A percentile compares a stretch with the other conserved stretches of the same genome.
phyloP scores from a whole-genome alignment of 1,140 invertebrate genomes.

The Battus philenor region DNA sequence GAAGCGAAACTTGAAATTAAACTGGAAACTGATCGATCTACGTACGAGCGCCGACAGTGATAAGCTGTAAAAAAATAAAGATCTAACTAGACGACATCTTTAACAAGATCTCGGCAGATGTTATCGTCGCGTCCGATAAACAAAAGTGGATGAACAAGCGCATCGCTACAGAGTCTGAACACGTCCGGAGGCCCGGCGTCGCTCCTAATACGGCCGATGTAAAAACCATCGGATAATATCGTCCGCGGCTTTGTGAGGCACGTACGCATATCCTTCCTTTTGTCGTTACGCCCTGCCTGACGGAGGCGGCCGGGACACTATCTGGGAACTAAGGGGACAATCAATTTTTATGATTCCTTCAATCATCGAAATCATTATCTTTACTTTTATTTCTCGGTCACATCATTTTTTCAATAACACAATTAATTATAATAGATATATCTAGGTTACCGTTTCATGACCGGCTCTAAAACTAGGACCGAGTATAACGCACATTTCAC shows the following conservation, averaged over 20 bases:
- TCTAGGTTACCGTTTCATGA: too few relatives aligned
- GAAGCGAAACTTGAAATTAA: too few relatives aligned
- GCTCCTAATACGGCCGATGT: slow-evolving; percentile 35
- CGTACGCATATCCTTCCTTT: slow-evolving; percentile 53
- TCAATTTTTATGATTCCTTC: slow-evolving; percentile 1
- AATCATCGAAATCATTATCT: background rate
- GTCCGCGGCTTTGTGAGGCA: slow-evolving; percentile 46
- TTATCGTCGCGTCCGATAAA: slow-evolving; percentile 13
- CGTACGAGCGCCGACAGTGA: background rate
- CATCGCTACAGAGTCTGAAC: slow-evolving; percentile 14
- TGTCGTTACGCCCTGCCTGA: slow-evolving; percentile 25
- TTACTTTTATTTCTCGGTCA: too few relatives aligned
- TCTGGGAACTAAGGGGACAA: slow-evolving; percentile 8
- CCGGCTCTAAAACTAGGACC: too few relatives aligned
- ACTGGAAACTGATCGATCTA: background rate
- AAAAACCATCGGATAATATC: slow-evolving; percentile 46
- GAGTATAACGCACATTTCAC: too few relatives aligned
- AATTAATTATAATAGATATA: too few relatives aligned
- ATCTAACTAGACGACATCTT: slow-evolving; percentile 14
- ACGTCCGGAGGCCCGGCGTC: slow-evolving; percentile 28
- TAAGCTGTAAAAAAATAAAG: slow-evolving; percentile 22
- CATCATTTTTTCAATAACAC: too few relatives aligned
- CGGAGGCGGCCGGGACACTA: slow-evolving; percentile 8
- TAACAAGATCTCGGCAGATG: slow-evolving; percentile 16
- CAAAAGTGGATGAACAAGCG: slow-evolving; percentile 18